Base-by-base conservation (phyloP, 2,797 vertebrate genomes). In the Mus minutoides region DNA sequence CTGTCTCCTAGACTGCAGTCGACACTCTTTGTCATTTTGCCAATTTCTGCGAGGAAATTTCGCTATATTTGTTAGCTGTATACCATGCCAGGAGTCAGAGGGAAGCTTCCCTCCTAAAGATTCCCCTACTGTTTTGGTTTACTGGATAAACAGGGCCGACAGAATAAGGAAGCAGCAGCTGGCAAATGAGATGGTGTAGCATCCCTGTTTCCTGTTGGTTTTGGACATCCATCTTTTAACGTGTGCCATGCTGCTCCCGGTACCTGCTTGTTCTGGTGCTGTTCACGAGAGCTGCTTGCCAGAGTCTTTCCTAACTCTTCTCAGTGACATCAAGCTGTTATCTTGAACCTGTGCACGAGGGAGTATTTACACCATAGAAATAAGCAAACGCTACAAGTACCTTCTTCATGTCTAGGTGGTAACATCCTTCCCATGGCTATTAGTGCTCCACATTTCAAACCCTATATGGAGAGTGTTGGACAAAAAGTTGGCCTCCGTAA, bases 231-330 rank as follows among this genome's bases (percentile, higher is more conserved):
- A 10, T n/a, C 67, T 37, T 79, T 6, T 0, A 6, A 4, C 52
- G 1, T 1, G 1, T 0, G 3, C 6, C 19, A 9, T 6, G 9
- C 19, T 43, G 26, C 10, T 46, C 40, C 52, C 54, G 11, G 85
- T 26, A 1, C 24, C 9, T 0, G 4, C 3, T 10, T 17, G 0
- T 13, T 34, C 34, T 13, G 10, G 8, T 16, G 9, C 1, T 37
- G 24, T 26, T 89, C 22, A 26, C 6, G 1, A 40, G 69, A 84
- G 26, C 19, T 11, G 40, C 10, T 13, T 1, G 0, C 9, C 16
- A 34, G 29, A 0, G 0, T 71, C 37, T 88, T 52, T 69, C 34
- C 60, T 12, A 13, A 2, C 37, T 10, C 4, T 52, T 52, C 73
- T 52, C 67, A n/a, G 78, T 46, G 73, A 82, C 8, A 40, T 69